Conservation (phyloP, 2,113 vertebrate genomes). For the Trichechus manatus region DNA sequence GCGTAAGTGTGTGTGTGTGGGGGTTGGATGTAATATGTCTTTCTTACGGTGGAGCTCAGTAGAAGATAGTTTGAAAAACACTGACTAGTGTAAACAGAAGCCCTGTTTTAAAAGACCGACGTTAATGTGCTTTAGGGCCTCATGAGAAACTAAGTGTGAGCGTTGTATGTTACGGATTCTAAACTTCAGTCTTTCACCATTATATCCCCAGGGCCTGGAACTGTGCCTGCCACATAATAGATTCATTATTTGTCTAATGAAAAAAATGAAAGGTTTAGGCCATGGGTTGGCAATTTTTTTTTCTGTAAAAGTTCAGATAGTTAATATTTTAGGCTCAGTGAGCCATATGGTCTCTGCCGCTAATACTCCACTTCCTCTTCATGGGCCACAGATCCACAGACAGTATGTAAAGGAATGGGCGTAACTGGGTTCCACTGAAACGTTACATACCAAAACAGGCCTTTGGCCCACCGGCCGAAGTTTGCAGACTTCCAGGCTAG, state of each 20-base stretch:
- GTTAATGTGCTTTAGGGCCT: neutral
- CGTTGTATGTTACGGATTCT: neutral
- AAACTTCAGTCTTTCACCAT: neutral
- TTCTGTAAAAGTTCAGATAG: neutral
- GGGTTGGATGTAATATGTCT: neutral
- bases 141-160: neutral
- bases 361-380: neutral
- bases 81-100: neutral
- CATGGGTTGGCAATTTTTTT: neutral
- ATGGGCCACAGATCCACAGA: neutral
- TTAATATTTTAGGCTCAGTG: neutral
- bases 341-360: fast-evolving
- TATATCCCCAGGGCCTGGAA: neutral
- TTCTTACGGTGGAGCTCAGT: neutral
- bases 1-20: neutral
- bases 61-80: neutral
- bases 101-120: neutral
- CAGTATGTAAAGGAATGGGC: neutral
- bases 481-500: neutral
- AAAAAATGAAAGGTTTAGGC: neutral
- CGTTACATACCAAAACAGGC: neutral
- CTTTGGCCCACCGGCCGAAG: neutral
- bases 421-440: neutral
- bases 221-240: neutral
- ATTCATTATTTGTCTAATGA: neutral